Evolutionary conservation across 2,888 invertebrate species (phyloP).

Genomic region (Amblyjoppa fuscipennis): DNA sequence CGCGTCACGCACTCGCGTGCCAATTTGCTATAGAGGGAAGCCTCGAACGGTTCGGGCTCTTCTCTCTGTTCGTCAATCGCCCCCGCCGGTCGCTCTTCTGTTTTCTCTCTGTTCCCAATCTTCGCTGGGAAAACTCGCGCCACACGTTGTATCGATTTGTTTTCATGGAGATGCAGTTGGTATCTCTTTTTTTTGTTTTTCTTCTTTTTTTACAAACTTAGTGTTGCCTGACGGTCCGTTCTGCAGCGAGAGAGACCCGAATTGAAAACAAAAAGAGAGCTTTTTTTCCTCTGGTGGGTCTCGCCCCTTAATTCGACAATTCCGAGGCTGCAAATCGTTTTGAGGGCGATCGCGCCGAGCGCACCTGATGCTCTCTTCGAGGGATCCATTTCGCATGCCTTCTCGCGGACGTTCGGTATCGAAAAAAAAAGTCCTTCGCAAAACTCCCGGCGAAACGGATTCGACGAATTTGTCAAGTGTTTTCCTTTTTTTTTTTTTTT

Average conservation of each 20-base stretch:
- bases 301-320: constrained; percentile 56
- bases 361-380: constrained; percentile 55
- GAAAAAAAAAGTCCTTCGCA: constrained; percentile 68
- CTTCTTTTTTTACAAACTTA: background rate
- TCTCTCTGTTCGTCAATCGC: too few relatives aligned
- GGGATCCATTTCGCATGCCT: constrained; percentile 26
- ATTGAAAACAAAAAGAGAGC: constrained; percentile 25
- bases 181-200: background rate
- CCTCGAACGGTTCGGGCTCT: background rate
- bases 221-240: background rate
- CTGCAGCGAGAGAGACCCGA: background rate
- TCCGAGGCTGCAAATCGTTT: constrained; percentile 53
- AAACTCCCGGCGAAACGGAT: constrained; percentile 64
- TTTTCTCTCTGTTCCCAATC: background rate
- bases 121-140: background rate
- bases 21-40: constrained; percentile 62
- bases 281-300: constrained; percentile 37
- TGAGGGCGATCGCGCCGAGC: constrained; percentile 9
- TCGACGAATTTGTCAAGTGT: constrained; percentile 68
- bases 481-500: constrained; percentile 6
- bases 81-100: background rate
- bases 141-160: constrained; percentile 8
- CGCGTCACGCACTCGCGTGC: constrained; percentile 69
- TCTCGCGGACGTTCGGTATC: constrained; percentile 42
- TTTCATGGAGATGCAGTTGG: constrained; percentile 22